Evolutionary conservation across 2,888 invertebrate species (phyloP), one percentile per base, ranked within the genome.

Genomic region (Timema podura): DNA sequence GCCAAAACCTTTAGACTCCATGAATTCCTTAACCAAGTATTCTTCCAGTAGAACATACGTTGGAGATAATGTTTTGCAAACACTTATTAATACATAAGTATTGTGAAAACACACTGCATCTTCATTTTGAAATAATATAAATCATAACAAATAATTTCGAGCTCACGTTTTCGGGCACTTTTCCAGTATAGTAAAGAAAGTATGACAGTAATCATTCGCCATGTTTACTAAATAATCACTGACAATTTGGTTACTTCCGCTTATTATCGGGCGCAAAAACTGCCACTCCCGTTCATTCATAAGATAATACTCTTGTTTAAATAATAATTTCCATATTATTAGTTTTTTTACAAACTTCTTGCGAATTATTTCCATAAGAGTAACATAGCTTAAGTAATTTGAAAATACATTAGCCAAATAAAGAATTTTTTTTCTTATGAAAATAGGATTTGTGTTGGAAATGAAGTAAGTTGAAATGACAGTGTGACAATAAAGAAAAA

Each of bases 171-270:
- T 66, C 49, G 59, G 65, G 66, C 71, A 71, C 61, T 69, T 65
- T 66, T 68, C 68, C 66, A 71, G 66, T 69, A 67, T 44, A 44
- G 64, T 59, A 45, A 15, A 67, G 48, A 48, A 61, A 45, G 59
- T 64, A 68, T n/a, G 47, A 70, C 68, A 57, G 64, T 47, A 65
- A 70, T 77, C 77, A 76, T 77, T 77, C 80, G 81, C 82, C 82
- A 82, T 82, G 69, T 67, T 72, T 69, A 71, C 68, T 65, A 70
- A 65, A 68, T 65, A 68, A 69, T 65, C 57, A 54, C 47, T n/a
- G 57, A 48, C 57, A 48, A 64, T 67, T 67, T 47, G 16, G 64
- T 64, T 11, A 68, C 48, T 69, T 65, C 69, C 65, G 69, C 45
- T 57, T 46, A n/a, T 9, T 51, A 64, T 57, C 11, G 30, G 44